These are phyloP conservation scores for Cataglyphis hispanica DNA, from an alignment of 1,140 invertebrate species.

Conservation along the genomic window DNA sequence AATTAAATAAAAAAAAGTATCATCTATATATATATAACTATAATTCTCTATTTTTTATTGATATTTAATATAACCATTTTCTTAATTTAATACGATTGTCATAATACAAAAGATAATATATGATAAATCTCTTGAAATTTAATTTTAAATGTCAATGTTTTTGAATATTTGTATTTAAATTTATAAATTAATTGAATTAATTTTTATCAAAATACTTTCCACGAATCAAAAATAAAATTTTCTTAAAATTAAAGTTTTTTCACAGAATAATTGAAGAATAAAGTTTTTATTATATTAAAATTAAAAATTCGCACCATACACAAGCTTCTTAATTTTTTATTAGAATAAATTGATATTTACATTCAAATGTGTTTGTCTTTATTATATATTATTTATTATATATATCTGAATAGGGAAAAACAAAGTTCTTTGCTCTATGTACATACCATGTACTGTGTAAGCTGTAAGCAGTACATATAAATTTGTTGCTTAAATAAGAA, in stretches of 20 bases:
- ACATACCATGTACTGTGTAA: background rate
- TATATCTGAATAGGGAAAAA: background rate
- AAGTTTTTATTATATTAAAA: too few relatives aligned
- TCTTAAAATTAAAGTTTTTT: too few relatives aligned
- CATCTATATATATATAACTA: slow-evolving; percentile 55
- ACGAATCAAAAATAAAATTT: too few relatives aligned
- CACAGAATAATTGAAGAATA: too few relatives aligned
- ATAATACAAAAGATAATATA: background rate
- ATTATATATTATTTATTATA: too few relatives aligned
- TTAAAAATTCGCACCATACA: too few relatives aligned
- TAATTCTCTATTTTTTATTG: slow-evolving; percentile 39
- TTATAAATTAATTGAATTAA: too few relatives aligned
- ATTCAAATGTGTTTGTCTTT: background rate
- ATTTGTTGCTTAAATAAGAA: slow-evolving; percentile 8
- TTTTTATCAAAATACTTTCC: too few relatives aligned
- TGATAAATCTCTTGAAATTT: background rate
- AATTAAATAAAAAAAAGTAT: slow-evolving; percentile 74
- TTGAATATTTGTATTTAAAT: too few relatives aligned
- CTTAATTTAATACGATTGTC: background rate
- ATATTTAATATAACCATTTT: slow-evolving; percentile 9
- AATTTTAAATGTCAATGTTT: background rate
- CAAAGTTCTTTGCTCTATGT: background rate
- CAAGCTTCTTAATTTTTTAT: too few relatives aligned
- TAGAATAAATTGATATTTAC: background rate
- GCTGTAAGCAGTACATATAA: background rate